Base-by-base conservation (phyloP, 2,888 invertebrate genomes). In the Agapostemon virescens region DNA sequence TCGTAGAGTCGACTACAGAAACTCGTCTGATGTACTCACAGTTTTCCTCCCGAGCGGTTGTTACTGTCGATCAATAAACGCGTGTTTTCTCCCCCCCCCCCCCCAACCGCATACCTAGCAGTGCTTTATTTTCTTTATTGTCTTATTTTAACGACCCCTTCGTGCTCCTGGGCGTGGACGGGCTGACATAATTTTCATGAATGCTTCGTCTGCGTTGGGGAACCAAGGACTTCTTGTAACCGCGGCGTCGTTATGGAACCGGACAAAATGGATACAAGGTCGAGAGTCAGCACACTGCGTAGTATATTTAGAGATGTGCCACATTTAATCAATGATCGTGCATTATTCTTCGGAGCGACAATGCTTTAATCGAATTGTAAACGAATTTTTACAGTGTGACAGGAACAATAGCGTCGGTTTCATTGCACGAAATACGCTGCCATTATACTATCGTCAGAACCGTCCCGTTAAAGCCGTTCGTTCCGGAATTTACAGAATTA, bases 141-240 rank as follows among this genome's bases (percentile, higher is more conserved):
- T 45, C 26, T 17, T 42, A 58, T 79, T 71, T 75, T 79, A 68
- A 68, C 61, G 30, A 33, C n/a, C 40, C 52, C 42, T 69, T 52
- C 74, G 78, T 69, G 78, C 45, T 42, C 23, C 63, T 63, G 64
- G 74, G 66, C 69, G 64, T 55, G 63, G 36, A 55, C 49, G 55
- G 64, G n/a, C 64, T 74, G 69, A 69, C 78, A 78, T 71, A 64
- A 69, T 78, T 78, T 42, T 74, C 78, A 69, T 45, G 64, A 74
- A 69, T 73, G 61, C 76, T 33, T 40, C 23, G 77, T 26, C 69
- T 77, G 61, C 52, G 38, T 52, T 30, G 55, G 33, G 30, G 58
- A 68, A 40, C 33, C 42, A 36, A 38, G n/a, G 23, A 40, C 61
- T 61, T 49, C 67, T 42, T 63, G 20, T 36, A 30, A 64, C 63